phyloP scores from a whole-genome alignment of 2,113 vertebrate genomes.

The Eurypyga helias region DNA sequence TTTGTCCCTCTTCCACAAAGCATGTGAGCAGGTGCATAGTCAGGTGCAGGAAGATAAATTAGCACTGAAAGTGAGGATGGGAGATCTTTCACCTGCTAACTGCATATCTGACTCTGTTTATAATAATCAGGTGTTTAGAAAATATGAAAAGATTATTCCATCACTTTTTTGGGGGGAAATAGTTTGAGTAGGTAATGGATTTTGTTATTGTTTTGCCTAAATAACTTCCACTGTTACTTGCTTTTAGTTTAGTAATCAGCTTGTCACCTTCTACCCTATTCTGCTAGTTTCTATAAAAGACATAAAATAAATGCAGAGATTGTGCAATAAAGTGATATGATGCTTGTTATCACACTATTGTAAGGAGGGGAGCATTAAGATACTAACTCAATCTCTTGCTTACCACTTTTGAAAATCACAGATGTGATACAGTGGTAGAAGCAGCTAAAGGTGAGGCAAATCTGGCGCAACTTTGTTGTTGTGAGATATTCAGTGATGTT shows the following conservation, averaged over 20 bases:
- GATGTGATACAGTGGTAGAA: neutral
- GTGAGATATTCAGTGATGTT: neutral
- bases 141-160: neutral
- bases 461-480: neutral
- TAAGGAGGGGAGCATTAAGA: neutral
- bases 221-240: neutral
- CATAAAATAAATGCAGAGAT: neutral
- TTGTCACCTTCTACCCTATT: neutral
- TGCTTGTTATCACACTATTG: neutral
- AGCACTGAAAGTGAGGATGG: neutral
- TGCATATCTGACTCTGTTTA: neutral
- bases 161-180: accelerated
- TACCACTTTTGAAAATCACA: neutral
- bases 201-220: neutral
- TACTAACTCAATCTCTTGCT: neutral
- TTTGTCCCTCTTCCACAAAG: neutral
- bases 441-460: neutral
- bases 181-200: neutral
- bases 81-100: neutral
- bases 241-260: neutral
- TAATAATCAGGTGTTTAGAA: neutral
- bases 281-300: neutral
- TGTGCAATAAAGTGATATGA: neutral
- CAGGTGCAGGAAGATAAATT: neutral
- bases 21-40: neutral